Evolutionary conservation across 2,888 invertebrate genomes (phyloP), one percentile per base, ranked within the genome.

Genomic region (Acronicta alni): DNA sequence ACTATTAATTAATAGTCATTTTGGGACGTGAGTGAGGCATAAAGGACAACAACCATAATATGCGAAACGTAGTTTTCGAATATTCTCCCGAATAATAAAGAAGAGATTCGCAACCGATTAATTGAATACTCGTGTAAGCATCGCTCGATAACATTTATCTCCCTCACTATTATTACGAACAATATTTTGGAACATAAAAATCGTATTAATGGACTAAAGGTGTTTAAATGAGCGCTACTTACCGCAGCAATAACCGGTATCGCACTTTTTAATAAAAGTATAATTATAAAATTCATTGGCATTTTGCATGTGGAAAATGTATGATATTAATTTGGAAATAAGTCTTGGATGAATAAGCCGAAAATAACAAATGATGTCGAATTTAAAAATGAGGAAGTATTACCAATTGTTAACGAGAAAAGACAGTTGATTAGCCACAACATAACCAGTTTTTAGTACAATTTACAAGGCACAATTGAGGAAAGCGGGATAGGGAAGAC

Each of bases 141-240:
- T 46, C 48, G 48, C 62, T 62, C 41, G 42, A 64, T 69, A 73
- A 64, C 59, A 67, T 73, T 75, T 67, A 62, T 71, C 54, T 60
- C 45, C 17, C 46, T 48, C 46, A 17, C 52, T 70, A 64, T 66
- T 65, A 68, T 66, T 56, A 55, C 39, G 47, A 42, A 49, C 61
- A 60, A 63, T 69, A 51, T 58, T 53, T 39, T 17, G 20, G 32
- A 51, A 49, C 37, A 57, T 58, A 73, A 75, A 75, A 68, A 67
- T 41, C 26, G 51, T 44, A 76, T 64, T 76, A 76, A 75, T 75
- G 77, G 70, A 63, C 59, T 69, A 69, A 63, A 52, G 54, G 60
- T 76, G 74, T 72, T 65, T 41, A 54, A 72, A 67, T 58, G 54
- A 46, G 32, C 49, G 49, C 51, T 57, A 69, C 54, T 57, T 57